Percentiles rank a stretch among this genome's conserved stretches.
These are phyloP conservation scores for Otolemur crassicaudatus DNA, from an alignment of 2,797 vertebrate species.

Conservation along the genomic window DNA sequence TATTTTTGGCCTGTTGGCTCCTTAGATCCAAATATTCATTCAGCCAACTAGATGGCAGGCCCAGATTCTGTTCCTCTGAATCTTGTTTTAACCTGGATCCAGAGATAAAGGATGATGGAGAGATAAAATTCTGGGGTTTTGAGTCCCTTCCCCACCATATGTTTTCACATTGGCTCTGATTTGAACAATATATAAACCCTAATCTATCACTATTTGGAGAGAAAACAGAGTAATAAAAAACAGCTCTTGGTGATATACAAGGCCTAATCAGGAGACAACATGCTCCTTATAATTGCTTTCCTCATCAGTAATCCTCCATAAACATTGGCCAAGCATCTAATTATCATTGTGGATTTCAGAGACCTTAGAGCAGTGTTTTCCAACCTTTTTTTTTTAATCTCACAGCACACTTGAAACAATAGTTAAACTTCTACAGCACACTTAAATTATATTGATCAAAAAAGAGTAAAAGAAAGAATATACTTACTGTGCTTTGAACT, in stretches of 20 bases:
- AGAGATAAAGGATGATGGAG: background rate
- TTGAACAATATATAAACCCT: slow-evolving; percentile 20
- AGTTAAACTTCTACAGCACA: no score
- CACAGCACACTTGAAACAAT: no score
- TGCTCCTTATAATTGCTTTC: background rate
- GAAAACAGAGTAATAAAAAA: background rate
- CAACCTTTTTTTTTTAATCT: no score
- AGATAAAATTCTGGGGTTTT: slow-evolving; percentile 23
- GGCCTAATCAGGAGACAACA: background rate
- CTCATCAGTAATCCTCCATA: background rate
- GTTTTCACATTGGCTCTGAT: slow-evolving; percentile 17
- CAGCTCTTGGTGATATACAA: background rate
- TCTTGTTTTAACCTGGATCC: slow-evolving; percentile 32
- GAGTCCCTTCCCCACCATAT: background rate
- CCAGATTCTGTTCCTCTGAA: background rate
- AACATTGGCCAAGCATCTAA: background rate
- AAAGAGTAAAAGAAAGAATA: no score
- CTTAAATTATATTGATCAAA: no score
- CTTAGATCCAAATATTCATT: background rate
- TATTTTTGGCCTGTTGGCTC: background rate
- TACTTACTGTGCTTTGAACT: no score
- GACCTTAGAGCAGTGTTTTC: background rate
- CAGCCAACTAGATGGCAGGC: background rate
- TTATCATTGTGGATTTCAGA: slow-evolving; percentile 20
- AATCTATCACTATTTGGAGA: slow-evolving; percentile 6